phyloP scores from a whole-genome alignment of 2,797 vertebrate genomes.

The Gouania willdenowi region DNA sequence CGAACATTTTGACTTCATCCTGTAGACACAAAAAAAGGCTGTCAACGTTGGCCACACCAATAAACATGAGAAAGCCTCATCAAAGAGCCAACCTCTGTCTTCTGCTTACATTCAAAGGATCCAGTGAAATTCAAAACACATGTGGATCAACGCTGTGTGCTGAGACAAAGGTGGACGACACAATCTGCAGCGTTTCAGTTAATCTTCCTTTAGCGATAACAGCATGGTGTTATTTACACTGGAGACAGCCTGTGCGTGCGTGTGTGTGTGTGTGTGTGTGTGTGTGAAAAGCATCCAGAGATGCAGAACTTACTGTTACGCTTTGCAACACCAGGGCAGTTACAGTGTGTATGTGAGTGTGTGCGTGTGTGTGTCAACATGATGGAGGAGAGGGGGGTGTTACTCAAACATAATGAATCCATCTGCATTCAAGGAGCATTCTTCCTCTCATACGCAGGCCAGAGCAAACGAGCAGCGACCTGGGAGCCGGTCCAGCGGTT shows the following conservation, averaged over 20 bases:
- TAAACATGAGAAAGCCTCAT: slow-evolving; percentile 58
- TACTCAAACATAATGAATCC: slow-evolving; percentile 77
- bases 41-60: slow-evolving; percentile 37
- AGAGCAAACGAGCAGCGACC: slow-evolving; percentile 69
- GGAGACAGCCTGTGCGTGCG: slow-evolving; percentile 33
- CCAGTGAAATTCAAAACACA: slow-evolving; percentile 68
- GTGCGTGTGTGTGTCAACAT: slow-evolving; percentile 67
- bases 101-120: slow-evolving; percentile 60
- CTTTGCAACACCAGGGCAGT: slow-evolving; percentile 45
- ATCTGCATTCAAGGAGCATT: slow-evolving; percentile 78
- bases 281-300: slow-evolving; percentile 31
- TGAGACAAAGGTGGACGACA: slow-evolving; percentile 65
- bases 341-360: slow-evolving; percentile 60
- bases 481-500: slow-evolving; percentile 47
- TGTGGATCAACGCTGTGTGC: slow-evolving; percentile 55
- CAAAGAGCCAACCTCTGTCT: slow-evolving; percentile 60
- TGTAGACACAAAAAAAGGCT: slow-evolving; percentile 58
- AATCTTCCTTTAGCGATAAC: slow-evolving; percentile 65
- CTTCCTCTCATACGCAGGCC: slow-evolving; percentile 57
- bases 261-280: slow-evolving; percentile 24
- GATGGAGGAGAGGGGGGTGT: slow-evolving; percentile 76
- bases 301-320: slow-evolving; percentile 62
- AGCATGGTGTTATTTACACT: slow-evolving; percentile 69
- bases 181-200: slow-evolving; percentile 63
- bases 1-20: slow-evolving; percentile 48